A percentile compares a stretch with the other conserved stretches of the same genome.
phyloP scores from a whole-genome alignment of 2,888 invertebrate genomes.

The Limnephilus auricula region DNA sequence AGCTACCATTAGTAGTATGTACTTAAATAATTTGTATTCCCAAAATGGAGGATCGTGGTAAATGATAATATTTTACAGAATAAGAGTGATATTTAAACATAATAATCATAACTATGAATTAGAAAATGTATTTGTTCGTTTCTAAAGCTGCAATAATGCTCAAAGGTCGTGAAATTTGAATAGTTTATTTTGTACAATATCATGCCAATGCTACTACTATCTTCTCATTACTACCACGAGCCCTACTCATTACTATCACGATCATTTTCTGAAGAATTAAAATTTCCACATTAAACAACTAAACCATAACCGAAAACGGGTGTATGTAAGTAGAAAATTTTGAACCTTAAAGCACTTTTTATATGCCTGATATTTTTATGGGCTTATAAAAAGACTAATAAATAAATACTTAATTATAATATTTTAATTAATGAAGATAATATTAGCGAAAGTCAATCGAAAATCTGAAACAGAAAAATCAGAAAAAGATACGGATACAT shows the following conservation, averaged over 20 bases:
- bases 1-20: neutral
- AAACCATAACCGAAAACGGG: no score
- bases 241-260: neutral
- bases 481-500: no score
- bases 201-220: neutral
- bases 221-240: neutral
- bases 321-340: no score
- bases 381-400: no score
- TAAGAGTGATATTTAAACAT: neutral
- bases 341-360: no score
- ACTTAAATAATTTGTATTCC: neutral
- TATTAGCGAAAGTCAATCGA: no score
- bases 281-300: no score
- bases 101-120: neutral
- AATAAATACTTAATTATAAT: no score
- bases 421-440: no score
- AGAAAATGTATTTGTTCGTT: neutral
- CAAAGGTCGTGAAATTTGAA: neutral
- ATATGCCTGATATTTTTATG: no score
- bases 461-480: no score
- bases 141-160: neutral
- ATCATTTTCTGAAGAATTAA: no score
- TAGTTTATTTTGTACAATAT: neutral
- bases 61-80: neutral
- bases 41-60: neutral